Base-by-base conservation (phyloP, 2,113 vertebrate species). In the Eulemur macaco region DNA sequence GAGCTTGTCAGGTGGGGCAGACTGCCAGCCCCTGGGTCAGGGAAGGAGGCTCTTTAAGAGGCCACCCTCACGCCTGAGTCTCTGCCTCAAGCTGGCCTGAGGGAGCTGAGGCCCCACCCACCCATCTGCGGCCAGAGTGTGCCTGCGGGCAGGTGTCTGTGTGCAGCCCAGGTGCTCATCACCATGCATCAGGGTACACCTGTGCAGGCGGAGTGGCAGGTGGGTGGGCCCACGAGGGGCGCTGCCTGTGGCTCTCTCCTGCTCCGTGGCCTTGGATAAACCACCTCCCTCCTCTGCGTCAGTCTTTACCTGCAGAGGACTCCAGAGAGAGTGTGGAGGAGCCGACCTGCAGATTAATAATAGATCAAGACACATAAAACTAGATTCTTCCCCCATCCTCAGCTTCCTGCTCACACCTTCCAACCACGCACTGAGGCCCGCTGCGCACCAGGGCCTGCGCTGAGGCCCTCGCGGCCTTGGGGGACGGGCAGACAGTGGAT, bases 341-440 rank as follows among this genome's bases (percentile, higher is more conserved):
- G 52, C 27, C 7, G 0, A 31, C 29, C n/a, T 86, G 5, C 1
- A 1, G 25, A 23, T 74, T 47, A 29, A 63, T 47, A 29, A 63
- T 31, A 3, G 74, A 15, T 71, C 27, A 13, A 31, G 6, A 17
- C 27, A 5, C 31, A 5, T 54, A 39, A n/a, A 87, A 39, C 50
- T 90, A 15, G 54, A 39, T 45, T 73, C 27, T 54, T 42, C 39
- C 29, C 8, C 74, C n/a, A 1, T 31, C 81, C 21, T 66, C 15
- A 23, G 21, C 86, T 64, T 91, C 23, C 45, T 64, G 5, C 37
- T 54, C 14, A 60, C 4, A 31, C 29, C 54, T 23, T 73, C 18
- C 12, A 52, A 0, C 63, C 27, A 1, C 14, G 5, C 42, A 1
- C 42, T 0, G 8, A 20, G 78, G 66, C 63, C 47, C 23, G 9